Evolutionary conservation across 2,113 vertebrate species (phyloP), one percentile per base, ranked within the genome.

Genomic region (Tachysurus vachellii): DNA sequence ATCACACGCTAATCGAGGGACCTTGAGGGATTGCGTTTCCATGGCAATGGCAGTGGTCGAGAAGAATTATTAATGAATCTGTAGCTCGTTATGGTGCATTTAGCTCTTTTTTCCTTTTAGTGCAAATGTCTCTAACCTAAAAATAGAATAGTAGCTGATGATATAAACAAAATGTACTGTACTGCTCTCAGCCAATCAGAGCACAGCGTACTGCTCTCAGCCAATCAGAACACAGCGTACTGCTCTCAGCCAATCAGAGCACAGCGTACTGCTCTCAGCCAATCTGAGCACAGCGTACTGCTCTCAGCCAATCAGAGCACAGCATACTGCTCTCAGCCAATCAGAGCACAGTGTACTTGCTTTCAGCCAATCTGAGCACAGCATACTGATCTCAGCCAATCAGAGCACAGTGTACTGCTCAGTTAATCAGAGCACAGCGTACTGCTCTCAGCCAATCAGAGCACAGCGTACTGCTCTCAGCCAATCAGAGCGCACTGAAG

Each of bases 51-150:
- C 84, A 71, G 68, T 64, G 68, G 53, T 42, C 26, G 31, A 80
- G 82, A 82, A 86, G 75, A 68, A 44, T 80, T 64, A 87, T 87
- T 89, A 89, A 88, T 91, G 82, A 88, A 71, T 44, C 86, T 47
- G 79, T 21, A 42, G 61, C 75, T 68, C 31, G 31, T 76, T 83
- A 87, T 56, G 6, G 76, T 42, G 47, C 75, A 68, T 23, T 80
- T 79, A 84, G 62, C 21, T 79, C 82, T 80, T 57, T 77, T 86
- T 42, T 23, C 2, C 28, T 59, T 1, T 13, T 31, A 31, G 59
- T 59, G 50, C n/a, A 68, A 81, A 83, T 75, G 75, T 66, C 44
- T 54, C 26, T 59, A 87, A 66, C 44, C 36, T 23, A 19, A n/a
- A 0, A 28, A 28, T 16, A 13, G 5, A 76, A 23, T 42, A 6